Evolutionary conservation across 2,113 vertebrate species (phyloP), one percentile per base, ranked within the genome.

Genomic region (Oenanthe melanoleuca): DNA sequence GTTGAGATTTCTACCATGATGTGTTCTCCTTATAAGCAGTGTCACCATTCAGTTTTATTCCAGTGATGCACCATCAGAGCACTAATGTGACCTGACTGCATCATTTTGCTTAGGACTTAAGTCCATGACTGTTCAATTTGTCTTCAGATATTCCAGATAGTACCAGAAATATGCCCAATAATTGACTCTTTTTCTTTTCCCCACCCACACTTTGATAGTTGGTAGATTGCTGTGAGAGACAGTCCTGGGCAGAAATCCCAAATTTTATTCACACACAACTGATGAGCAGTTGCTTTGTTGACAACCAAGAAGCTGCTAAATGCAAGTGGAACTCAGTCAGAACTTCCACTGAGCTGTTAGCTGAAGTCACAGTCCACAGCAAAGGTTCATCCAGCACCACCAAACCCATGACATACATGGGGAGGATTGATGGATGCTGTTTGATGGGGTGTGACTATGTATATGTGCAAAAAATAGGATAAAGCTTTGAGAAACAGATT

Each of bases 31-130:
- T 87, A 61, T 49, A 57, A 80, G 31, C 53, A 75, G 38, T 56
- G 64, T 92, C 91, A 91, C 28, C 59, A 31, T 77, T 79, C 74
- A 50, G n/a, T 93, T 88, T 80, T 88, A 57, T 73, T 94, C 53
- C 78, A 40, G 38, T 37, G 29, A 23, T 63, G 50, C 12, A n/a
- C 45, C 34, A 71, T 45, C 55, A 61, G 47, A 65, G 13, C 40
- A 37, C 72, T 84, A 44, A 69, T 87, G 29, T 42, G 69, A 81
- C 24, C 42, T 44, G 70, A 80, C 81, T 55, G 45, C 34, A 57
- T 88, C 19, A 25, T 63, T 75, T 91, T 70, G 33, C 78, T 87
- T 53, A 60, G 87, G 33, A 78, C 40, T 53, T 87, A n/a, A 72
- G 22, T 55, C 50, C 12, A 5, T 34, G 40, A 53, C 53, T 86